phyloP scores from a whole-genome alignment of 2,888 invertebrate genomes.

The Kuschelorhynchus macadamiae region DNA sequence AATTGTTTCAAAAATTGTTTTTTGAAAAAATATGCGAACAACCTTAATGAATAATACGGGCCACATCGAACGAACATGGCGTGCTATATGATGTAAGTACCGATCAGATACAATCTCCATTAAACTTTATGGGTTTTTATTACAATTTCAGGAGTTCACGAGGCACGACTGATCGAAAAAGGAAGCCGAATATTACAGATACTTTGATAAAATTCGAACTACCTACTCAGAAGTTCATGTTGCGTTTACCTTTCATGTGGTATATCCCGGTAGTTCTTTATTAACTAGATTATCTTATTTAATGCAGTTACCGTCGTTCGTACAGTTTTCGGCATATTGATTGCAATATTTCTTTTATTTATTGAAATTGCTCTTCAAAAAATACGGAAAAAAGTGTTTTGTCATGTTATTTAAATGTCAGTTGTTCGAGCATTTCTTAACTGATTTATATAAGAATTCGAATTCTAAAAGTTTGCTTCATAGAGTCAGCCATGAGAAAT shows the following conservation, averaged over 20 bases:
- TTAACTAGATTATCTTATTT: no score
- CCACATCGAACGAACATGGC: slow-evolving; percentile 27
- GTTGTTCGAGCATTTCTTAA: no score
- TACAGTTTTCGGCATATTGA: no score
- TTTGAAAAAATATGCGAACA: slow-evolving; percentile 31
- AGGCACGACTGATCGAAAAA: slow-evolving; percentile 16
- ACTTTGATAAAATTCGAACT: slow-evolving; percentile 30
- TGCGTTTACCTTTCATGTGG: not conserved
- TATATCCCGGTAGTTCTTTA: no score
- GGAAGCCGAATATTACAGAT: slow-evolving; percentile 33
- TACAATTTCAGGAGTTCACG: slow-evolving; percentile 40
- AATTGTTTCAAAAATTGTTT: slow-evolving; percentile 39
- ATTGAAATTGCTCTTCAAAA: no score
- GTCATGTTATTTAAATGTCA: no score
- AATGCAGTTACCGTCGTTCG: no score
- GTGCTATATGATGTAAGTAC: slow-evolving; percentile 50
- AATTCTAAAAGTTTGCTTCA: no score
- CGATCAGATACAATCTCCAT: slow-evolving; percentile 45
- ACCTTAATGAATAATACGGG: slow-evolving; percentile 40
- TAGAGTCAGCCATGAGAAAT: no score
- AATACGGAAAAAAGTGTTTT: no score
- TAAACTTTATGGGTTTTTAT: slow-evolving; percentile 49
- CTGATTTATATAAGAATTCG: no score
- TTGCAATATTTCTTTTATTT: no score
- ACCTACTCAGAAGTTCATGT: slow-evolving; percentile 37